Base-by-base conservation (phyloP, 2,113 vertebrate genomes). In the Catharus fuscescens region DNA sequence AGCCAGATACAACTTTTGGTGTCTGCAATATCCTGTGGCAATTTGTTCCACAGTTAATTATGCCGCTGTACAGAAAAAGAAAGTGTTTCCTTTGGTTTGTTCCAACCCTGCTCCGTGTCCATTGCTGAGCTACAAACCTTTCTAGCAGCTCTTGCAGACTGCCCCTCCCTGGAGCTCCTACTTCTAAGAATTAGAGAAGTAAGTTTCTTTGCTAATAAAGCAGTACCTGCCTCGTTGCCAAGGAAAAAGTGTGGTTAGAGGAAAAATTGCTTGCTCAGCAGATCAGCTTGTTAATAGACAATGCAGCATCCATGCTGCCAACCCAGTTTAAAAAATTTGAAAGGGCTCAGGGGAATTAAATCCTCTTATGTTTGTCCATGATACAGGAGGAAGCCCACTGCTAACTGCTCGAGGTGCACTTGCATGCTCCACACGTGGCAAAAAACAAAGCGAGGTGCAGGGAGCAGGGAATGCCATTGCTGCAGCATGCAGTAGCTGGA, bases 101-200 rank as follows among this genome's bases (percentile, higher is more conserved):
- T 92, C 92, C 83, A 80, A 48, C 71, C 56, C 34, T 78, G 28
- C 21, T 72, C 36, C 73, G 79, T 5, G 18, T 42, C 89, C 67
- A 9, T 59, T 89, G 91, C 74, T 65, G 62, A 94, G 53, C 61
- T 89, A 32, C 57, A 67, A 87, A 71, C 65, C 65, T 65, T 74
- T 84, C 70, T 57, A 72, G 38, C 70, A 96, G 69, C 47, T 34
- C 61, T 86, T 47, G 25, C 72, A 90, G 52, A 62, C 50, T 79
- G 83, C 88, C 62, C 73, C 82, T 93, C 81, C 91, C 77, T 24
- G n/a, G 11, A 96, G 80, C 72, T 90, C 71, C 67, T 92, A 81
- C 90, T 97, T 86, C 64, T 71, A 88, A 85, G 86, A 97, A 84
- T 74, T 84, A 96, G 91, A 82, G 97, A 97, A 71, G 61, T 92